Evolutionary conservation across 2,113 vertebrate genomes (phyloP), one percentile per base, ranked within the genome.

Genomic region (Craseonycteris thonglongyai): DNA sequence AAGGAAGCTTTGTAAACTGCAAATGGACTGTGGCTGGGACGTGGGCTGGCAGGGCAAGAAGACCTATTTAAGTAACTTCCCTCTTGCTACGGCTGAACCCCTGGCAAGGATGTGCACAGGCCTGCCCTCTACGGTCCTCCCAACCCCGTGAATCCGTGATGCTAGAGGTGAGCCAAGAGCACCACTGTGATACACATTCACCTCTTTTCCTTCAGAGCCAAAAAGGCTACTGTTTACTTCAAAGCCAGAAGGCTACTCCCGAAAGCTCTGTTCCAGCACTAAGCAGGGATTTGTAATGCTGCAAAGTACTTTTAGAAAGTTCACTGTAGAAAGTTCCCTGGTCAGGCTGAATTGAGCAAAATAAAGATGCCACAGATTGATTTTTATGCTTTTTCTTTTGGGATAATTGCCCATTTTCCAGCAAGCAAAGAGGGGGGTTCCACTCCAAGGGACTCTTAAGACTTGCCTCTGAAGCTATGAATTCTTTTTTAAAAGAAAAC

Each of bases 1-100:
- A 76, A 92, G 68, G 75, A 75, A 72, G 74, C 33, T 72, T 88
- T 88, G 35, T 54, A 71, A 95, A 91, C 90, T 66, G 51, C 74
- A 95, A 94, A 93, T 63, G 38, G 51, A 51, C 71, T 84, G 19
- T 45, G 40, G 11, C 7, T n/a, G 33, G 26, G 58, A n/a, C n/a
- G n/a, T n/a, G 47, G 15, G 11, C 9, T 33, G 13, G 12, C 35
- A 22, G 19, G 1, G 11, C 38, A 4, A 24, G 56, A 9, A 12
- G 33, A 56, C 15, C 2, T 72, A 16, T 78, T 89, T 79, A 61
- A 47, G 84, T 76, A 89, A 51, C 65, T 42, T 54, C 13, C 47
- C n/a, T 90, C 71, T 90, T 26, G 42, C 35, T 68, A 30, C 16
- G n/a, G 18, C 13, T 76, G 45, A 40, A 24, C 47, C 24, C 22